Conservation (phyloP, 2,888 invertebrate species). For the Capitulum mitella region DNA sequence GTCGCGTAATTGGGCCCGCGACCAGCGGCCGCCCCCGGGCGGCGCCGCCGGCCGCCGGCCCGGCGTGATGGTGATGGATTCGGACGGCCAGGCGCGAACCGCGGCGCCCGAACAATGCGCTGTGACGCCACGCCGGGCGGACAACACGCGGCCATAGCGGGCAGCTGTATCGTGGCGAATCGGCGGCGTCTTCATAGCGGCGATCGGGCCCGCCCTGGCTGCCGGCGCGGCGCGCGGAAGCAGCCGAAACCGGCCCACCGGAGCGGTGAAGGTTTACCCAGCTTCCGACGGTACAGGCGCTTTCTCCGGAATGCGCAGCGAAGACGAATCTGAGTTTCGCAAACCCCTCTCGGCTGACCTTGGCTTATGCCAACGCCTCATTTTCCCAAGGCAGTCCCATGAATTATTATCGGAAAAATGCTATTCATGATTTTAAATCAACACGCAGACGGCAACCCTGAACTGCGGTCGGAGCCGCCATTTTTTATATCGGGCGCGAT, state of each 20-base stretch:
- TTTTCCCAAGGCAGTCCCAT: not conserved
- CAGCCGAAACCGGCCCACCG: not conserved
- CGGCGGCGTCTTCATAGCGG: not conserved
- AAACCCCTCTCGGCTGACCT: not conserved
- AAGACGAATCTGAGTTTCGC: not conserved
- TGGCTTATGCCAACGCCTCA: not conserved
- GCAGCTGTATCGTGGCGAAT: not conserved
- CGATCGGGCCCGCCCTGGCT: not conserved
- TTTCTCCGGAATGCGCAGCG: not conserved
- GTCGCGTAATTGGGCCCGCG: not conserved
- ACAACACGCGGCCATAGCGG: not conserved
- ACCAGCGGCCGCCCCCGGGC: not conserved
- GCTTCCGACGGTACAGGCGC: not conserved
- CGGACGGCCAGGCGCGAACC: not conserved
- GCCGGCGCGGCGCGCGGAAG: not conserved
- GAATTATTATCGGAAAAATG: not conserved
- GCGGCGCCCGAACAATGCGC: not conserved
- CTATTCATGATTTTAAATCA: slow-evolving; percentile 13
- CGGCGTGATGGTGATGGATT: not conserved
- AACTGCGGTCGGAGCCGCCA: not conserved
- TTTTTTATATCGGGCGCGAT: not conserved
- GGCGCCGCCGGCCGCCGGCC: not conserved
- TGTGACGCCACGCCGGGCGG: not conserved
- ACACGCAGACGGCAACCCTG: not conserved
- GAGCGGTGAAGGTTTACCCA: not conserved